A percentile compares a stretch with the other conserved stretches of the same genome.
Evolutionary conservation across 2,888 invertebrate species (phyloP).

Genomic region (Drosophila pseudotakahashii): DNA sequence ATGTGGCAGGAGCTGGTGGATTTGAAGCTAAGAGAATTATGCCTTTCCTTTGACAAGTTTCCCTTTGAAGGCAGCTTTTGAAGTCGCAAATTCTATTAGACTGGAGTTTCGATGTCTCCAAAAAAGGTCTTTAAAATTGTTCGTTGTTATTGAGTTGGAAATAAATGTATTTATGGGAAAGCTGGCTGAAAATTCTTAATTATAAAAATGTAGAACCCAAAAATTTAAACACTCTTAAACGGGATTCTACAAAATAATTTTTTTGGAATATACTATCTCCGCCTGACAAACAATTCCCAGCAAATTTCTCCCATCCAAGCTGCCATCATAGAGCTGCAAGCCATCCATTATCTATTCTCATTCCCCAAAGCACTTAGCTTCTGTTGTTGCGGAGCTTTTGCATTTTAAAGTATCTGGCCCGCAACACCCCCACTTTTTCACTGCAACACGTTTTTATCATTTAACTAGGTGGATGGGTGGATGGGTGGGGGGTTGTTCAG

Average conservation of each 20-base stretch:
- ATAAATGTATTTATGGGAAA: background rate
- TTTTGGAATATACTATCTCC: background rate
- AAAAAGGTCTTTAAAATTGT: background rate
- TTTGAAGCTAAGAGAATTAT: conserved; percentile 21
- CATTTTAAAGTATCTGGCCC: conserved; percentile 49
- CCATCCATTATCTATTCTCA: conserved; percentile 57
- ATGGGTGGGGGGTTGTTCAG: background rate
- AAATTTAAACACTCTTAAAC: background rate
- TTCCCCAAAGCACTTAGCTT: conserved; percentile 60
- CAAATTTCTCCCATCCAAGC: background rate
- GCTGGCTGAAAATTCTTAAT: background rate
- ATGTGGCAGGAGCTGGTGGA: background rate
- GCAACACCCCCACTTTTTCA: conserved; percentile 6
- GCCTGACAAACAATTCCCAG: conserved; percentile 1
- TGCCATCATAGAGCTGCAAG: conserved; percentile 7
- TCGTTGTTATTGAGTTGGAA: background rate
- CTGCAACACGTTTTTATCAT: conserved; percentile 72
- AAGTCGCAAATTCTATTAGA: conserved; percentile 28
- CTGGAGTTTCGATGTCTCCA: conserved; percentile 2
- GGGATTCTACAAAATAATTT: background rate
- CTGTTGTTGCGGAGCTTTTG: conserved; percentile 54
- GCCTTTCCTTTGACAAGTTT: conserved; percentile 14
- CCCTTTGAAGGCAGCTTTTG: conserved; percentile 25
- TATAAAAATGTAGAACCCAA: background rate
- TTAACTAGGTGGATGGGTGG: conserved; percentile 49